Conservation (phyloP, 2,113 vertebrate genomes). For the Poeciliopsis occidentalis region DNA sequence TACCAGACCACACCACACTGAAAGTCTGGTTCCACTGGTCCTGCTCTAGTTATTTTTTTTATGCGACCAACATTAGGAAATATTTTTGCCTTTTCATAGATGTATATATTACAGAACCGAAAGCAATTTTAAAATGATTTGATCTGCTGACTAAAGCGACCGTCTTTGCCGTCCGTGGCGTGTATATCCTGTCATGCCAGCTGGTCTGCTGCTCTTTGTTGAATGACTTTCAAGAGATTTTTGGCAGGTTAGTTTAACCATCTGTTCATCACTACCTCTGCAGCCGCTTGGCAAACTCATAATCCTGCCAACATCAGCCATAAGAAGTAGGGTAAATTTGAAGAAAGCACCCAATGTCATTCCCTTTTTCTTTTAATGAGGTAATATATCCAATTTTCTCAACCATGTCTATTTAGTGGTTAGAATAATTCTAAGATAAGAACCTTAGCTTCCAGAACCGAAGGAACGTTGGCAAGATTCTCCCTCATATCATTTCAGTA, state of each 20-base stretch:
- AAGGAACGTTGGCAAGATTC: not conserved
- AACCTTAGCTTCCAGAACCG: not conserved
- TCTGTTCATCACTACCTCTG: not conserved
- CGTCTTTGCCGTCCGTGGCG: not conserved
- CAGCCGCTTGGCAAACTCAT: not conserved
- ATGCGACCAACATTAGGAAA: not conserved
- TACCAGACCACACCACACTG: not conserved
- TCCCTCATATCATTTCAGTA: not conserved
- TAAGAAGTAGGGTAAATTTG: not conserved
- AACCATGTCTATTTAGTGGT: not conserved
- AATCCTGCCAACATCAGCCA: not conserved
- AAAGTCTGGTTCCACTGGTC: not conserved
- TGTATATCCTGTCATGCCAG: not conserved
- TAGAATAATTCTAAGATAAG: not conserved
- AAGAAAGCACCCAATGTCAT: not conserved
- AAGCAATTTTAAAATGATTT: not conserved
- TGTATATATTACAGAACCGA: not conserved
- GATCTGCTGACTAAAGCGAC: not conserved
- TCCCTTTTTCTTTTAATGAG: not conserved
- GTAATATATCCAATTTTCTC: not conserved
- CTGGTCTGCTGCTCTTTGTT: not conserved
- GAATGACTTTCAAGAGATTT: not conserved
- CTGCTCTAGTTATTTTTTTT: not conserved
- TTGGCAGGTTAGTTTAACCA: slow-evolving; percentile 3
- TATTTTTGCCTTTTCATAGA: not conserved